Evolutionary conservation across 2,888 invertebrate species (phyloP).

Genomic region (Ferdinandea cuprea): DNA sequence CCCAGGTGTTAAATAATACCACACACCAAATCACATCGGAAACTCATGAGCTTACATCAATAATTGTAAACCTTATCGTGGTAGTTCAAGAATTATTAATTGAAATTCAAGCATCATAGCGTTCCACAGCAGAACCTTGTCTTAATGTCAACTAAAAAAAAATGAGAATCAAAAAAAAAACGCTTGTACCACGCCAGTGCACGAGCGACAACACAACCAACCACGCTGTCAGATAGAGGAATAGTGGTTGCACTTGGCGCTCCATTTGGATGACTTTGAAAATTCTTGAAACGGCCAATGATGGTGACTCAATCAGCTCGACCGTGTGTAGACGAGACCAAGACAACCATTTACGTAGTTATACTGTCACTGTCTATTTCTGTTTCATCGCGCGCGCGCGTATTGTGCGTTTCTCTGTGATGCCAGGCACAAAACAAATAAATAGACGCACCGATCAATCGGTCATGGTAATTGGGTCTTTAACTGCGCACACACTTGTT

Average conservation of each 20-base stretch:
- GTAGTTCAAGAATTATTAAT: conserved; percentile 64
- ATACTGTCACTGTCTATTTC: conserved; percentile 18
- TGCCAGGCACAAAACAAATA: conserved; percentile 16
- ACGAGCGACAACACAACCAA: background rate
- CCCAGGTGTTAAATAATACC: conserved; percentile 52
- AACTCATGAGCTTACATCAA: conserved; percentile 61
- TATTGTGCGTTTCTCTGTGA: conserved; percentile 41
- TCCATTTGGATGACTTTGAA: conserved; percentile 72
- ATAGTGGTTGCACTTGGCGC: conserved; percentile 72
- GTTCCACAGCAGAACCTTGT: conserved; percentile 63
- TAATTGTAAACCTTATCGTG: conserved; percentile 48
- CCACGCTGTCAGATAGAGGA: background rate
- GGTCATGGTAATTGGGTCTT: conserved; percentile 74
- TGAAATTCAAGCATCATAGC: conserved; percentile 35
- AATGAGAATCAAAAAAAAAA: too few species aligned
- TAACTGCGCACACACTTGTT: conserved; percentile 29
- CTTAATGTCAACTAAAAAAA: conserved; percentile 67
- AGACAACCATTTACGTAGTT: conserved; percentile 57
- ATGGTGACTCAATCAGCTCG: conserved; percentile 58
- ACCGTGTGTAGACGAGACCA: conserved; percentile 38
- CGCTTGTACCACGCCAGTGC: conserved; percentile 1
- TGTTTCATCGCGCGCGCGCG: conserved; percentile 62
- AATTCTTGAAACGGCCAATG: conserved; percentile 53
- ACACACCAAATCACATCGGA: conserved; percentile 54
- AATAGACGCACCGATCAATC: conserved; percentile 55